A percentile compares a stretch with the other conserved stretches of the same genome.
These are phyloP conservation scores for Cydia fagiglandana DNA, from an alignment of 1,140 invertebrate species.

Conservation along the genomic window DNA sequence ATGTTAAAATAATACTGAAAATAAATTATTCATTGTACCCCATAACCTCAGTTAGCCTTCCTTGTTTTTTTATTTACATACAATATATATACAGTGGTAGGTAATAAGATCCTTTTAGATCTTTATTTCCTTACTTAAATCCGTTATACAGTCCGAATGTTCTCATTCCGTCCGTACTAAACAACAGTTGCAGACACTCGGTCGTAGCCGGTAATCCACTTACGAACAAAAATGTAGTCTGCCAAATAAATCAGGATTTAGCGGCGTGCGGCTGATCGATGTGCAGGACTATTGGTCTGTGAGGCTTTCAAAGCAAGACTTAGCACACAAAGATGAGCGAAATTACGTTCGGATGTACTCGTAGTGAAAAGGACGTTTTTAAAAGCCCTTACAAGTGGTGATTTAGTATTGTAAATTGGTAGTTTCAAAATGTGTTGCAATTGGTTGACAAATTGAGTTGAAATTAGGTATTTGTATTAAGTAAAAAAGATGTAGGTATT, in stretches of 20 bases:
- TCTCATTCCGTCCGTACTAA: background rate
- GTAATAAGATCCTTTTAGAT: too few species aligned
- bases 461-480: too few species aligned
- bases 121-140: background rate
- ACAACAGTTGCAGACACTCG: background rate
- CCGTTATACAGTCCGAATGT: background rate
- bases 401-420: too few species aligned
- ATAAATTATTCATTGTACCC: too few species aligned
- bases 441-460: too few species aligned
- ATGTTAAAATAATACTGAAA: too few species aligned
- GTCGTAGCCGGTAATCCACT: background rate
- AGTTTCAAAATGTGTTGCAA: too few species aligned
- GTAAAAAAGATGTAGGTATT: too few species aligned
- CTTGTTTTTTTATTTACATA: too few species aligned
- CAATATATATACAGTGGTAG: too few species aligned
- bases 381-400: background rate
- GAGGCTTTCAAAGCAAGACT: background rate
- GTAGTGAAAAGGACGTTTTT: background rate
- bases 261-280: background rate
- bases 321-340: background rate
- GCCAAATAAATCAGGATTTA: constrained; percentile 12
- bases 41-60: background rate
- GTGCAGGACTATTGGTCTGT: background rate
- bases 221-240: constrained; percentile 15
- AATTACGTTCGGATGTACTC: background rate